Base-by-base conservation (phyloP, 2,888 invertebrate genomes). In the Exephanes ischioxanthus region DNA sequence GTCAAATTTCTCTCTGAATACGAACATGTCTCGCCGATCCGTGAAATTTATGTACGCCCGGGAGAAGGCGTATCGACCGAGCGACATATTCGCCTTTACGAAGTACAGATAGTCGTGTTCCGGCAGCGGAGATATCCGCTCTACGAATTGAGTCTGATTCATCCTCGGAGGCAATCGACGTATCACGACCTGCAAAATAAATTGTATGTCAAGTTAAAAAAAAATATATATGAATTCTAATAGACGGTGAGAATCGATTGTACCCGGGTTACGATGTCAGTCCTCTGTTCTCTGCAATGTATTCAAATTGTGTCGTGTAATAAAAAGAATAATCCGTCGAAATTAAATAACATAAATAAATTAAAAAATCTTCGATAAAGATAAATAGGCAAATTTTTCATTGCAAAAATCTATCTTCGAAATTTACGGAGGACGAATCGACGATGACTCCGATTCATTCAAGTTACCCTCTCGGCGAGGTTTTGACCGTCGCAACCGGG, bases 41-140 rank as follows among this genome's bases (percentile, higher is more conserved):
- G 96, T 94, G 93, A 99, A 98, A 94, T 98, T 98, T 88, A 99
- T 97, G 92, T 99, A 99, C 6, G 98, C 99, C 90, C 99, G 96
- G 19, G 97, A 96, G 94, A 97, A 98, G 30, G 98, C 97, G 93
- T 96, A 95, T 82, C 95, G 95, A 0, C 96, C 97, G 76, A 98
- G 95, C 87, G 97, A 97, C 94, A 96, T 95, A 92, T 99, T 98
- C 16, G n/a, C n/a, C n/a, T n/a, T n/a, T n/a, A n/a, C n/a, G n/a
- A n/a, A n/a, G n/a, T n/a, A n/a, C n/a, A n/a, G n/a, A n/a, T n/a
- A n/a, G n/a, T n/a, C n/a, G n/a, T n/a, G n/a, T n/a, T n/a, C n/a
- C n/a, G n/a, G n/a, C n/a, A n/a, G n/a, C n/a, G n/a, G n/a, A n/a
- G n/a, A n/a, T n/a, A n/a, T n/a, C n/a, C n/a, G n/a, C n/a, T n/a